Base-by-base conservation (phyloP, 2,113 vertebrate species). In the Microcebus murinus region DNA sequence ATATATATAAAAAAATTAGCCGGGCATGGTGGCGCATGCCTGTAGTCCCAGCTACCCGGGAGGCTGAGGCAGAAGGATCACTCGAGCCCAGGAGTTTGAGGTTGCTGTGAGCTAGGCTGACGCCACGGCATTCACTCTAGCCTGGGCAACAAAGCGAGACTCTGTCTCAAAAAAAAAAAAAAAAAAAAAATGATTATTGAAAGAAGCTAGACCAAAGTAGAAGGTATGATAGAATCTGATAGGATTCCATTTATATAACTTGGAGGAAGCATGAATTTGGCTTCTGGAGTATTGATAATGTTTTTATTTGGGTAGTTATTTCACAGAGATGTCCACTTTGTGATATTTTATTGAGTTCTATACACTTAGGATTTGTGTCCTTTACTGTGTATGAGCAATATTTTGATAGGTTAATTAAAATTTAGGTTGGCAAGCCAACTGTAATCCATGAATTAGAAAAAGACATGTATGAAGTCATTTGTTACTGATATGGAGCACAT, bases 391-490 rank as follows among this genome's bases (percentile, higher is more conserved):
- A 20, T 68, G 21, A 79, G 5, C 70, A 76, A 27, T 87, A 67
- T 86, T 92, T 94, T 80, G 55, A 1, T 55, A 92, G 55, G 39
- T 73, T 95, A 57, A 9, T 87, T 96, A 96, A 70, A 95, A 48
- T 88, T 7, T 76, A 48, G 8, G 8, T 95, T 96, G 39, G 17
- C 34, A 87, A n/a, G 31, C 77, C n/a, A 87, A 3, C 39, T 79
- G 15, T 71, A 20, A 25, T 80, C 10, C 42, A 25, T 92, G 29
- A 92, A 48, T 55, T 50, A 70, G 65, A 87, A 77, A 81, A 79
- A 87, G 31, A 59, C 48, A 68, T 45, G 3, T 21, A 5, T 83
- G 39, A 83, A 65, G 20, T 92, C 52, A 45, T n/a, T 90, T 92
- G 29, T 91, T 83, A 83, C 50, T 89, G 8, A 52, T 79, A 77